phyloP scores from a whole-genome alignment of 53 echinoderm and acorn worm species.

The Patiria pectinifera region DNA sequence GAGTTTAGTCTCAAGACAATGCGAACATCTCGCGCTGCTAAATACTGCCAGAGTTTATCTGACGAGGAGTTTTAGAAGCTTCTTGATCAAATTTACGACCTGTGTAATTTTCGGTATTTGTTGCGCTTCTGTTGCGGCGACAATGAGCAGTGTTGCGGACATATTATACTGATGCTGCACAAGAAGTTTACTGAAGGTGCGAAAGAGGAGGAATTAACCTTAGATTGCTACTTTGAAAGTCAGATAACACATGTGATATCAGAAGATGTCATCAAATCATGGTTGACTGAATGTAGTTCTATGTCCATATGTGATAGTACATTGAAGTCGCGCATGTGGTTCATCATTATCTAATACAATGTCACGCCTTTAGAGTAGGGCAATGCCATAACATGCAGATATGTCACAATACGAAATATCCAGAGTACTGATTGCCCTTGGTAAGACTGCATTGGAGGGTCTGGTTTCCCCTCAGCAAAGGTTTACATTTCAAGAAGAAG shows the following conservation, averaged over 20 bases:
- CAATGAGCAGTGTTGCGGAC: slow-evolving; percentile 4
- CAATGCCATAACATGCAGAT: too few species aligned
- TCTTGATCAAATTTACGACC: background rate
- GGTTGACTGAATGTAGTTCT: background rate
- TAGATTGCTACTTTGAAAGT: slow-evolving; percentile 22
- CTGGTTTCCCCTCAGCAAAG: too few species aligned
- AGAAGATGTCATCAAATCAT: background rate
- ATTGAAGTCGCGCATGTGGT: background rate
- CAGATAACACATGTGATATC: background rate
- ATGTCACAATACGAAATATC: too few species aligned
- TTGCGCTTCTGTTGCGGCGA: slow-evolving; percentile 35
- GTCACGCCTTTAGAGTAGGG: too few species aligned
- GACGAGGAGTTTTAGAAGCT: background rate
- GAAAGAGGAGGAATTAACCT: background rate
- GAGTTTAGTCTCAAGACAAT: background rate
- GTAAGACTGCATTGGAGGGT: too few species aligned
- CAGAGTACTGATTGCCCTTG: too few species aligned
- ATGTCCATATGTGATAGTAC: too few species aligned
- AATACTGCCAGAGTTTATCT: slow-evolving; percentile 11
- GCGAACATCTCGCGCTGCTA: slow-evolving; percentile 25
- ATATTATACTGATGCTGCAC: background rate
- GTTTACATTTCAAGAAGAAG: too few species aligned
- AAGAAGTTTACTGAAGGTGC: background rate
- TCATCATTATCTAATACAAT: too few species aligned
- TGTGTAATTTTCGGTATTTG: background rate